A percentile compares a stretch with the other conserved stretches of the same genome.
Conservation (phyloP, 2,888 invertebrate genomes). For the Drosophila mercatorum region DNA sequence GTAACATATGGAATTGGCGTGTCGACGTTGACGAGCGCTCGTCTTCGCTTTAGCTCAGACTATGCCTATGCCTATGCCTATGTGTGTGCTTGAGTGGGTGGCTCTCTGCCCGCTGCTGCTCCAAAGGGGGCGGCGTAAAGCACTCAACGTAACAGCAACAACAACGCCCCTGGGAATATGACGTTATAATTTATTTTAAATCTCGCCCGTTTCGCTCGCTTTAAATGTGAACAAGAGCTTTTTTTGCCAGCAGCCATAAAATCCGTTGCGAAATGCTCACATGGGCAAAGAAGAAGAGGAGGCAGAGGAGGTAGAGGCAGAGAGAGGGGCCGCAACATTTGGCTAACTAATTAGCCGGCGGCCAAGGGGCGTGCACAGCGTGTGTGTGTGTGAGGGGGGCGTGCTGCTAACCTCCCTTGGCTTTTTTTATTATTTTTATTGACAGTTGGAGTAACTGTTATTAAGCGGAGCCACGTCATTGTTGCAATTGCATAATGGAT, state of each 20-base stretch:
- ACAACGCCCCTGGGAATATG: slow-evolving; percentile 75
- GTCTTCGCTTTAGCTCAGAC: slow-evolving; percentile 26
- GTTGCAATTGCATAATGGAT: neutral
- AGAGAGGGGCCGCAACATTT: slow-evolving; percentile 23
- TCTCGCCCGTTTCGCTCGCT: slow-evolving; percentile 70
- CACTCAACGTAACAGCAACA: slow-evolving; percentile 60
- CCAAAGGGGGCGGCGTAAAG: slow-evolving; percentile 67
- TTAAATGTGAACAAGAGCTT: slow-evolving; percentile 65
- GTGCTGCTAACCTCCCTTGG: neutral
- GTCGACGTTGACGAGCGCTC: slow-evolving; percentile 69
- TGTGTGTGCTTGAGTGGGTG: slow-evolving; percentile 21
- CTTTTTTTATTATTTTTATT: neutral
- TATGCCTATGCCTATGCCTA: slow-evolving; percentile 1
- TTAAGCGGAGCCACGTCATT: slow-evolving; percentile 17
- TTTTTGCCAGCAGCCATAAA: slow-evolving; percentile 33
- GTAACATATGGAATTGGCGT: slow-evolving; percentile 80
- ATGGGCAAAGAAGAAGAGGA: neutral
- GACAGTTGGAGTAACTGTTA: neutral
- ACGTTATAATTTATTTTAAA: slow-evolving; percentile 80
- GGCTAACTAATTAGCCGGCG: slow-evolving; percentile 56
- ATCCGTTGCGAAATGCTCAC: slow-evolving; percentile 29
- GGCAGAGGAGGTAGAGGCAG: neutral
- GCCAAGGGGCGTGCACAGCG: slow-evolving; percentile 17
- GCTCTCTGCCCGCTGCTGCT: slow-evolving; percentile 24
- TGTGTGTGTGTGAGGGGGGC: neutral